Percentiles rank a stretch among this genome's conserved stretches.
Conservation (phyloP, 2,888 invertebrate species). For the Carpatolechia fugitivella region DNA sequence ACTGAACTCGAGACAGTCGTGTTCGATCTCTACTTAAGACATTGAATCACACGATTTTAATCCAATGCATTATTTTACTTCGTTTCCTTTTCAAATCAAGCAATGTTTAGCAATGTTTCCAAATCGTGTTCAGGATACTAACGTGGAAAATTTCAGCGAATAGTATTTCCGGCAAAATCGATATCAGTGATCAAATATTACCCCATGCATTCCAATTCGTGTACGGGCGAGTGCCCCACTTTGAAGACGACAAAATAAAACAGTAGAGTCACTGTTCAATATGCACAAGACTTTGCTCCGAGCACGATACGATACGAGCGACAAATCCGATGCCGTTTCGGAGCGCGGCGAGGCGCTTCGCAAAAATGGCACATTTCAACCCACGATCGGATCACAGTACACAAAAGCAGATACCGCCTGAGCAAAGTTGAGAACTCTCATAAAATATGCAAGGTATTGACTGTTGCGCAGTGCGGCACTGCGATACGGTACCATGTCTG, state of each 20-base stretch:
- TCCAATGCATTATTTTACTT: too few species aligned
- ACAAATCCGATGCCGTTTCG: constrained; percentile 9
- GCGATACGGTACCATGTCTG: constrained; percentile 47
- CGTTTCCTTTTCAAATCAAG: too few species aligned
- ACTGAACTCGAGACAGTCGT: too few species aligned
- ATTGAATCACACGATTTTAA: too few species aligned
- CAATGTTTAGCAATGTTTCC: too few species aligned
- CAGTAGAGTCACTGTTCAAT: constrained; percentile 5
- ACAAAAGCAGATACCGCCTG: constrained; percentile 19
- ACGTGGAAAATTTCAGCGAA: neutral
- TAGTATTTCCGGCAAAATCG: neutral
- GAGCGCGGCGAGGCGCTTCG: neutral
- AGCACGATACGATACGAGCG: constrained; percentile 3
- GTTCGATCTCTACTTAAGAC: too few species aligned
- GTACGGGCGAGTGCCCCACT: constrained; percentile 3
- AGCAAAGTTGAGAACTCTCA: constrained; percentile 48
- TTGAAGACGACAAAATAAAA: constrained; percentile 8
- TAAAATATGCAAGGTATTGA: constrained; percentile 75
- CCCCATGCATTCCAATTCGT: constrained; percentile 1
- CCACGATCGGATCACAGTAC: constrained; percentile 19
- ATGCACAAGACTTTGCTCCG: constrained; percentile 7
- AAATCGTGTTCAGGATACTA: neutral
- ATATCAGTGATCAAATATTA: constrained; percentile 9
- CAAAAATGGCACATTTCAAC: constrained; percentile 13
- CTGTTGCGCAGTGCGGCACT: constrained; percentile 62